phyloP scores from a whole-genome alignment of 2,888 invertebrate genomes.

The Xestia rhomboidea region DNA sequence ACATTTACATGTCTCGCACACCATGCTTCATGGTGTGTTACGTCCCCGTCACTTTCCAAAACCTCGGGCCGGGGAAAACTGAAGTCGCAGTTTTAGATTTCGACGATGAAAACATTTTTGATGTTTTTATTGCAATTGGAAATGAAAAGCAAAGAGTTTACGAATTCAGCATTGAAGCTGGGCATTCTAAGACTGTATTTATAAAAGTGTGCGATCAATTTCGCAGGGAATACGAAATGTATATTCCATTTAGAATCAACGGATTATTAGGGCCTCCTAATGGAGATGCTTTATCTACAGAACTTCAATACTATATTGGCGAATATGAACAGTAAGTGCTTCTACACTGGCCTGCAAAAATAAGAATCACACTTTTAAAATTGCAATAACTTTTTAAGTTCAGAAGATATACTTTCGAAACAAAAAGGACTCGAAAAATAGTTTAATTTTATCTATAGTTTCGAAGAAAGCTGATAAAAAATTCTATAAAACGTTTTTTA shows the following conservation, averaged over 20 bases:
- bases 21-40: constrained; percentile 83
- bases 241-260: constrained; percentile 91
- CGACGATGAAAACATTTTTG: constrained; percentile 83
- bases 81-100: constrained; percentile 80
- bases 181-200: constrained; percentile 82
- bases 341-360: too few species aligned
- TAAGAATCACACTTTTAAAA: too few species aligned
- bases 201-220: constrained; percentile 83
- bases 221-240: constrained; percentile 90
- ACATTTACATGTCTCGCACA: constrained; percentile 87
- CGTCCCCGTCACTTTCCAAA: constrained; percentile 84
- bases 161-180: constrained; percentile 80
- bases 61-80: constrained; percentile 76
- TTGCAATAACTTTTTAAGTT: too few species aligned
- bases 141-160: constrained; percentile 81
- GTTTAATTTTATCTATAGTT: too few species aligned
- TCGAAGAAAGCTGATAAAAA: too few species aligned
- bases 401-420: too few species aligned
- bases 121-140: constrained; percentile 80
- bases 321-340: constrained; percentile 78
- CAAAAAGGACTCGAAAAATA: too few species aligned
- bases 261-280: constrained; percentile 90
- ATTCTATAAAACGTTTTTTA: too few species aligned
- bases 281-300: constrained; percentile 76
- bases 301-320: constrained; percentile 80